Conservation (phyloP, 2,888 invertebrate species). For the Hecatera dysodea region DNA sequence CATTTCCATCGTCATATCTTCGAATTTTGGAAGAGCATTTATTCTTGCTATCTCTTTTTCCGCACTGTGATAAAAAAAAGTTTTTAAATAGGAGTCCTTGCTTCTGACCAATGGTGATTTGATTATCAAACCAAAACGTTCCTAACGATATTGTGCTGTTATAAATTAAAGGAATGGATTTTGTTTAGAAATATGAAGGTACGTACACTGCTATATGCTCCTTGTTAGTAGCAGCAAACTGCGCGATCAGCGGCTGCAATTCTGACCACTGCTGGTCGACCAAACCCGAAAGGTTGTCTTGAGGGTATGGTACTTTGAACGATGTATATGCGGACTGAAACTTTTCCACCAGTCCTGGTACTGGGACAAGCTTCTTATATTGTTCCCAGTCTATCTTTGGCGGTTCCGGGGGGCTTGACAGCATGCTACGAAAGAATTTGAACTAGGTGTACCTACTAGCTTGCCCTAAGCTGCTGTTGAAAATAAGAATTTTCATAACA, state of each 20-base stretch:
- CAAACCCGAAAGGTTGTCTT: constrained; percentile 73
- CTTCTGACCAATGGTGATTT: too few relatives aligned
- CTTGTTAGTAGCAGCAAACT: constrained; percentile 74
- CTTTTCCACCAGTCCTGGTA: constrained; percentile 79
- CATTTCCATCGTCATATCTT: constrained; percentile 85
- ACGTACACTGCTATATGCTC: constrained; percentile 68
- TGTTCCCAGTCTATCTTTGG: constrained; percentile 84
- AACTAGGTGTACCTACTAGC: neutral
- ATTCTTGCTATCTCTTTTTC: constrained; percentile 76
- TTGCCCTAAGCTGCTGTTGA: neutral
- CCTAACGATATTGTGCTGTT: too few relatives aligned
- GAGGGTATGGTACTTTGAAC: constrained; percentile 80
- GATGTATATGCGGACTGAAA: constrained; percentile 75
- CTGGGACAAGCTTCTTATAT: constrained; percentile 78
- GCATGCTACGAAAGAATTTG: constrained; percentile 71
- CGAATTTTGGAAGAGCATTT: constrained; percentile 79
- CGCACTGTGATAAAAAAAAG: constrained; percentile 68
- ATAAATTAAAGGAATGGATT: too few relatives aligned
- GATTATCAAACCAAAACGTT: too few relatives aligned
- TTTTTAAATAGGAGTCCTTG: neutral
- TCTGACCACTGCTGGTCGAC: constrained; percentile 83
- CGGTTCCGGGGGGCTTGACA: constrained; percentile 76
- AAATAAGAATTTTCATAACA: neutral
- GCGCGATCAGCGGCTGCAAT: constrained; percentile 76
- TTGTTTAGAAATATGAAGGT: neutral